Conservation (phyloP, 2,113 vertebrate species). For the Pagrus major region DNA sequence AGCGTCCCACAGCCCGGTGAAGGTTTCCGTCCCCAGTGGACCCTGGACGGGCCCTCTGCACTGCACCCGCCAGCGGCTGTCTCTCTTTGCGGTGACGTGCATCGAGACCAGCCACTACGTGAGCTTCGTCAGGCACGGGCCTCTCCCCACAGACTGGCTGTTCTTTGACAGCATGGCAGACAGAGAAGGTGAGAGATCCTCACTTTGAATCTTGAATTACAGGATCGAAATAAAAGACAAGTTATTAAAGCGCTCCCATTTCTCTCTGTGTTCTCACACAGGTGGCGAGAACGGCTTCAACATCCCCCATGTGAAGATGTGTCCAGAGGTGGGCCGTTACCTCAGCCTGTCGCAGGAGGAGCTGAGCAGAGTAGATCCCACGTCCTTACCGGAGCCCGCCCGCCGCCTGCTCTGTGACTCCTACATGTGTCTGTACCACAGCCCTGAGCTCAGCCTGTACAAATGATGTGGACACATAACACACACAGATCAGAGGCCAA, state of each 20-base stretch:
- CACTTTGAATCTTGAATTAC: not conserved
- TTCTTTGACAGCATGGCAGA: conserved; percentile 93
- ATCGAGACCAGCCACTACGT: conserved; percentile 91
- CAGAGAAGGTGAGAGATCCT: conserved; percentile 82
- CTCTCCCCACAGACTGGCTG: conserved; percentile 82
- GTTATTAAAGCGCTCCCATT: not conserved
- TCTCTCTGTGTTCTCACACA: conserved; percentile 47
- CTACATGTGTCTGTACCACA: conserved; percentile 91
- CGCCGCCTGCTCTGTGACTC: conserved; percentile 87
- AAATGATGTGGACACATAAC: conserved; percentile 71
- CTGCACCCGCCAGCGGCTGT: conserved; percentile 80
- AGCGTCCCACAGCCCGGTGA: conserved; percentile 72
- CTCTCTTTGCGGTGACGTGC: conserved; percentile 88
- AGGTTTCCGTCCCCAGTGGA: conserved; percentile 66
- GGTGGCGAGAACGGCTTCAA: conserved; percentile 90
- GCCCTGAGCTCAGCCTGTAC: conserved; percentile 87
- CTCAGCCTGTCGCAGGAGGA: conserved; percentile 82
- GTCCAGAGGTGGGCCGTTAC: conserved; percentile 87
- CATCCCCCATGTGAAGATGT: conserved; percentile 84
- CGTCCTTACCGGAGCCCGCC: conserved; percentile 74
- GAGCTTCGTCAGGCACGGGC: conserved; percentile 85
- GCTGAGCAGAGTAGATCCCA: conserved; percentile 77
- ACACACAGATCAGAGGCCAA: not conserved
- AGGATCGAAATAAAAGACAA: not conserved
- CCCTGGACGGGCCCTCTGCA: conserved; percentile 63